Evolutionary conservation across 1,140 invertebrate species (phyloP), one percentile per base, ranked within the genome.

Genomic region (Diachasmimorpha longicaudata): DNA sequence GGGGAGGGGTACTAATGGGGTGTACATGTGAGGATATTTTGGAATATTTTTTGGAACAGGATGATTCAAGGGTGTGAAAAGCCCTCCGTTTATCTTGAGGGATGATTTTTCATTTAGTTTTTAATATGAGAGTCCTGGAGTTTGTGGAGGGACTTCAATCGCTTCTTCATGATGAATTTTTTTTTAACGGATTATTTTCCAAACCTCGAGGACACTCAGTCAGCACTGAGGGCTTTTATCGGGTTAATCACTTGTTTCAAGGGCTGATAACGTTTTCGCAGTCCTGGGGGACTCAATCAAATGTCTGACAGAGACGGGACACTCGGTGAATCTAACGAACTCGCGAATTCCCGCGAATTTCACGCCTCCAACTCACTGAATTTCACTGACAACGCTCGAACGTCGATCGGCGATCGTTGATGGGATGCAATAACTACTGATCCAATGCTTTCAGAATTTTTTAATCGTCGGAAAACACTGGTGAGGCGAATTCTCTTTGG

Each of bases 341-440:
- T 63, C 58, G 19, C 58, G 58, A 63, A 63, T 71, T 71, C 48
- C 44, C 70, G 70, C 70, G 42, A 11, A 25, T 67, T 74, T 73
- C 21, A 6, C 16, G 25, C 21, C 63, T 73, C 21, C 16, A 46
- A 31, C 8, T 46, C 69, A 23, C 69, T 14, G 6, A 44, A 31
- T 44, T 71, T 44, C 68, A 31, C 42, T 31, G 16, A 19, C 21
- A 31, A 71, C 14, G 3, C 11, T 21, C 5, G 58, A 25, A 58
- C 13, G 16, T 58, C 21, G 23, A 63, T 63, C 19, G n/a, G 48
- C 44, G 44, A 46, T 46, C 10, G n/a, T 46, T 46, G 10, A n/a
- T 9, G n/a, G 48, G 14, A 1, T 52, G 6, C 6, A 16, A 16
- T 2, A 8, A 2, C 9, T 16, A 14, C 9, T 16, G 48, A 16